Percentiles rank a stretch among this genome's conserved stretches.
Evolutionary conservation across 2,797 vertebrate species (phyloP).

Genomic region (Rhinophrynus dorsalis): DNA sequence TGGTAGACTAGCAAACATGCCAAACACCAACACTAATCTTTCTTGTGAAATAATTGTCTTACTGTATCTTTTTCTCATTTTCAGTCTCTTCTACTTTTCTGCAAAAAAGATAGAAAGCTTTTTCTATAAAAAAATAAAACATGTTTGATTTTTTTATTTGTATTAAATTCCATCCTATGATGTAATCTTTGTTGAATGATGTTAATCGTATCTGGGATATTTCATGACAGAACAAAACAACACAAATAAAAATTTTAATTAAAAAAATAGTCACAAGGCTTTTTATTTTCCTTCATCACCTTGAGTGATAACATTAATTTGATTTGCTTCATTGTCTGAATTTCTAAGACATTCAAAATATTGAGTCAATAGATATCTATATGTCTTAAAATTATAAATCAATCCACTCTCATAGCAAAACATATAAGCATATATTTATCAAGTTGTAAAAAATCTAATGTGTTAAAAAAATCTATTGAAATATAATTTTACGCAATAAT

Average conservation of each 20-base stretch:
- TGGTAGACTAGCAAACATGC: slow-evolving; percentile 54
- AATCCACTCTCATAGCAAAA: no score
- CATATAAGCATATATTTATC: no score
- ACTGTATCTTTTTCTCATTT: slow-evolving; percentile 61
- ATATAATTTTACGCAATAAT: no score
- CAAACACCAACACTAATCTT: slow-evolving; percentile 47
- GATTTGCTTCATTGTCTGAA: no score
- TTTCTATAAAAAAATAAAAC: slow-evolving; percentile 65
- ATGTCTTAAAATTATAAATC: no score
- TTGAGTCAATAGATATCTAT: no score
- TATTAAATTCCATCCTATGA: slow-evolving; percentile 54
- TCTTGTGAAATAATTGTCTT: slow-evolving; percentile 58
- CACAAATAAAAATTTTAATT: slow-evolving; percentile 58
- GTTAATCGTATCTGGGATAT: slow-evolving; percentile 50
- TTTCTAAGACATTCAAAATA: no score
- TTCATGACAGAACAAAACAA: slow-evolving; percentile 55
- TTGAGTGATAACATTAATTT: neutral
- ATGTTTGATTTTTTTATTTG: slow-evolving; percentile 60
- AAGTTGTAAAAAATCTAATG: no score
- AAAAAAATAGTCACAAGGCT: slow-evolving; percentile 49
- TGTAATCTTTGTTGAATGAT: slow-evolving; percentile 57
- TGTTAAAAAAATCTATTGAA: no score
- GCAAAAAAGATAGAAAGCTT: slow-evolving; percentile 68
- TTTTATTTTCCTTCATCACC: slow-evolving; percentile 37
- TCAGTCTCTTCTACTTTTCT: slow-evolving; percentile 49